Base-by-base conservation (phyloP, 2,888 invertebrate genomes). In the Eilema griseolum region DNA sequence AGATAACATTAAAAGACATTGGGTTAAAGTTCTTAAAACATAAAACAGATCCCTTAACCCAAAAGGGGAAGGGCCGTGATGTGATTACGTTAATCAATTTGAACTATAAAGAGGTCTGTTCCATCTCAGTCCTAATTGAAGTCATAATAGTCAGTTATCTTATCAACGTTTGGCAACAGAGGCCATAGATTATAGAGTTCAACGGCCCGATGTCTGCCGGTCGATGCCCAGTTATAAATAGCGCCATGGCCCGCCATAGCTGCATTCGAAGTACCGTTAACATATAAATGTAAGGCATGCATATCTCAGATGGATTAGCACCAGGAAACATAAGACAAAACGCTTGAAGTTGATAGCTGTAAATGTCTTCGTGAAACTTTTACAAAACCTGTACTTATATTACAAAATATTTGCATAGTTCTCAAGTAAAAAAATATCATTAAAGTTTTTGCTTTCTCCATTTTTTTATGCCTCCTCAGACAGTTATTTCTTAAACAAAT, bases 141-240 rank as follows among this genome's bases (percentile, higher is more conserved):
- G 59, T 75, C 67, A 56, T 70, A 74, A 56, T 57, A 33, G 20
- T 20, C 64, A 37, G 62, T 83, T 86, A 86, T 86, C 89, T 92
- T 91, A 92, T 92, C 92, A 87, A 64, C 70, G 73, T 87, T 86
- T 84, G 78, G 84, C 81, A 82, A 81, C 83, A 84, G 82, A 82
- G 84, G 79, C 80, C 79, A 80, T 82, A 90, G 91, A 92, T 90
- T 90, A 88, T 77, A 76, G 79, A 82, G 93, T 88, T 85, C 91
- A 85, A 83, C 83, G 92, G 23, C 82, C 83, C 88, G 86, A 88
- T 82, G 72, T 60, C 84, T 86, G 87, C 81, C 92, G 91, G 88
- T 81, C 87, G 86, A 81, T 81, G 86, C 78, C 84, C 85, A 83
- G 81, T 86, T 93, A 93, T 91, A 93, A 93, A 93, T 94, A 94